A percentile compares a stretch with the other conserved stretches of the same genome.
Evolutionary conservation across 1,140 invertebrate species (phyloP).

Genomic region (Hycleus phaleratus): DNA sequence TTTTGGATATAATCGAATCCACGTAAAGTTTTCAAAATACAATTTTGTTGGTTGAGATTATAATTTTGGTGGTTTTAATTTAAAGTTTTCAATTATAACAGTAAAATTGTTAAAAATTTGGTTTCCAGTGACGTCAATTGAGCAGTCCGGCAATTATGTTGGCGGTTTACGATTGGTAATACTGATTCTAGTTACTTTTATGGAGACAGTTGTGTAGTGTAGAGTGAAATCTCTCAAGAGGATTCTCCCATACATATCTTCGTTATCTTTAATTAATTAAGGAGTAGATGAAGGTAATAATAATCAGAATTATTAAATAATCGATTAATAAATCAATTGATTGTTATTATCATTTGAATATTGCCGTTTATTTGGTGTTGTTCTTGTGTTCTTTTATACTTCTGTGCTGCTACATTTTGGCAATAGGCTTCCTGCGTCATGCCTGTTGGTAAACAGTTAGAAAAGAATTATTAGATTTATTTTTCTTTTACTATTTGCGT

Average conservation of each 20-base stretch:
- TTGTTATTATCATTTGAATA: not conserved
- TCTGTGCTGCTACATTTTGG: not conserved
- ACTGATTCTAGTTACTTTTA: conserved; percentile 18
- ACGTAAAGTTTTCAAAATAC: too few relatives aligned
- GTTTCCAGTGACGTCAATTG: too few relatives aligned
- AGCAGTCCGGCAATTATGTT: too few relatives aligned
- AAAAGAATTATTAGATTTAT: too few relatives aligned
- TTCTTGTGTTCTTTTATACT: not conserved
- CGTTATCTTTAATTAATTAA: conserved; percentile 27
- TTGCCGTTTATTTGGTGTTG: not conserved
- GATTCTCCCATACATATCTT: conserved; percentile 23
- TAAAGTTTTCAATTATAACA: too few relatives aligned
- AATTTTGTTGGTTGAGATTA: too few relatives aligned
- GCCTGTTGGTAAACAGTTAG: conserved; percentile 4
- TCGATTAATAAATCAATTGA: not conserved
- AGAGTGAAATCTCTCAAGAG: conserved; percentile 14
- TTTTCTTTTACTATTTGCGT: too few relatives aligned
- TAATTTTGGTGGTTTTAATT: too few relatives aligned
- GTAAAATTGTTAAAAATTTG: too few relatives aligned
- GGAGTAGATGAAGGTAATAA: conserved; percentile 35
- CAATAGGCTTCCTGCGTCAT: conserved; percentile 14
- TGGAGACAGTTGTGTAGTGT: conserved; percentile 28
- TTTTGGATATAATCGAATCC: too few relatives aligned
- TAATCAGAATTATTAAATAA: too few relatives aligned
- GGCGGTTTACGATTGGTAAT: conserved; percentile 1